Base-by-base conservation (phyloP, 2,797 vertebrate species). In the Myoxocephalus aenaeus region DNA sequence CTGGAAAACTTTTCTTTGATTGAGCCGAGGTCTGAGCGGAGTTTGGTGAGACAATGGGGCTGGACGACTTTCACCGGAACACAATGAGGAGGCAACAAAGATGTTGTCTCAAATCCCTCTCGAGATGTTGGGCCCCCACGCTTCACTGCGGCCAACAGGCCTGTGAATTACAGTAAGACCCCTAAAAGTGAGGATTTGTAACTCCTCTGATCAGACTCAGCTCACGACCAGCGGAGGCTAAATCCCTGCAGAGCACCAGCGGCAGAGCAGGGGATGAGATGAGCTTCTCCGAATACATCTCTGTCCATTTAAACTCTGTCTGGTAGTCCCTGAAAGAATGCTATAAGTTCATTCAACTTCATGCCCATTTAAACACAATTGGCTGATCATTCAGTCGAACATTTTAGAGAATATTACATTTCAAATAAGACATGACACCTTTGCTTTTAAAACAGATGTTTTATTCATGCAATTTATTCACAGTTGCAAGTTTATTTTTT, bases 31-130 rank as follows among this genome's bases (percentile, higher is more conserved):
- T 92, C 87, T 82, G 91, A 93, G 90, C 85, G 18, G 85, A 90
- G 92, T 93, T 92, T 83, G 86, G 59, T 65, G 86, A 77, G 82
- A 96, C 94, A 95, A 95, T 95, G 73, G 89, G 51, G 57, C 83
- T 54, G 87, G 92, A 92, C 90, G 90, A 95, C 93, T 95, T 94
- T 95, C 90, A 90, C 71, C 72, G 48, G 11, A 9, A 69, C 83
- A 95, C 93, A 94, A 95, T 93, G 89, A 88, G 70, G 81, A 85
- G 79, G 85, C 86, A 90, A 94, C 93, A 94, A 95, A 95, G 95
- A 92, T 90, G 89, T 92, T 91, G 92, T 93, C 91, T 94, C 85
- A 92, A 95, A 95, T 94, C 95, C 92, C 92, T 94, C 93, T 95
- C 80, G 73, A 94, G 90, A 91, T 90, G 85, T 81, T 70, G 85